phyloP scores from a whole-genome alignment of 2,113 vertebrate species.

The Lonchura striata region DNA sequence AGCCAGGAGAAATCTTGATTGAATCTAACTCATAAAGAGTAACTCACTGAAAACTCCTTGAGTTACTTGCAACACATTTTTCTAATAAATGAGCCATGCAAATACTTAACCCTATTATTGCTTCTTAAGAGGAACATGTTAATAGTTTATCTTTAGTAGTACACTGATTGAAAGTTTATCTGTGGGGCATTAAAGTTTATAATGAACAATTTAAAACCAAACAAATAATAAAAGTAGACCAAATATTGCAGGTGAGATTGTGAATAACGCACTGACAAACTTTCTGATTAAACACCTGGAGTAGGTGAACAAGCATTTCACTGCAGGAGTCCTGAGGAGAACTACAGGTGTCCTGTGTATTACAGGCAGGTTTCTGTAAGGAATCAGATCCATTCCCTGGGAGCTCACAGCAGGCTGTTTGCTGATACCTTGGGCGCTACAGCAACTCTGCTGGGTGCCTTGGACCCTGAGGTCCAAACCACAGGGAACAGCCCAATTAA shows the following conservation, averaged over 20 bases:
- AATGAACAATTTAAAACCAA: neutral
- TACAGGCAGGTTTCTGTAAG: neutral
- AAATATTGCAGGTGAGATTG: neutral
- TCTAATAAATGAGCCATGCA: conserved; percentile 46
- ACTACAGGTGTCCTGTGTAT: neutral
- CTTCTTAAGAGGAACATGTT: neutral
- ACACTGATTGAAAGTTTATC: neutral
- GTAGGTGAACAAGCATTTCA: neutral
- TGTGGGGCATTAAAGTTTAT: neutral
- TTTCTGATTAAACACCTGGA: neutral
- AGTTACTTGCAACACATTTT: conserved; percentile 61
- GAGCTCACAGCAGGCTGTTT: neutral
- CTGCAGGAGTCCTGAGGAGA: neutral
- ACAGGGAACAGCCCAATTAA: neutral
- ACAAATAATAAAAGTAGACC: neutral
- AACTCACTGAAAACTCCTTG: conserved; percentile 49
- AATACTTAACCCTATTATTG: conserved; percentile 43
- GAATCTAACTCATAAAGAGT: conserved; percentile 28
- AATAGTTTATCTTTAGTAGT: neutral
- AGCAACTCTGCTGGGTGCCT: neutral
- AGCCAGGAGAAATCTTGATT: conserved; percentile 33
- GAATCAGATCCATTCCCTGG: neutral
- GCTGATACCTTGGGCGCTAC: fast-evolving
- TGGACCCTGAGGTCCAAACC: neutral
- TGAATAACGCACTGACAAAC: neutral